A percentile compares a stretch with the other conserved stretches of the same genome.
Evolutionary conservation across 2,797 vertebrate genomes (phyloP).

Genomic region (Sebastes trivittatus): DNA sequence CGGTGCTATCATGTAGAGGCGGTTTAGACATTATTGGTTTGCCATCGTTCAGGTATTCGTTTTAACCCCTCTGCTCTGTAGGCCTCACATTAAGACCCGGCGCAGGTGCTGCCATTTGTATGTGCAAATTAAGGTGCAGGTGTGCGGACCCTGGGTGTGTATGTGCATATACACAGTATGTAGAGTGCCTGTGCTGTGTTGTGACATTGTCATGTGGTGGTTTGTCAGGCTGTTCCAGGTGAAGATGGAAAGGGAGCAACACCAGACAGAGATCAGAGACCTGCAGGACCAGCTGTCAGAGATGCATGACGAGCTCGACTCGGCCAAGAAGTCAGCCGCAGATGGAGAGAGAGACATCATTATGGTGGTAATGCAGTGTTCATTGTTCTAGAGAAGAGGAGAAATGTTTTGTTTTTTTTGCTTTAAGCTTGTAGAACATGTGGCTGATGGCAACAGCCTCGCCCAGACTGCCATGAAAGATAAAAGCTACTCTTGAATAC

Average conservation of each 20-base stretch:
- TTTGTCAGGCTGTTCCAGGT: slow-evolving; percentile 92
- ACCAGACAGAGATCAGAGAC: slow-evolving; percentile 96
- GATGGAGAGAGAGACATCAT: slow-evolving; percentile 89
- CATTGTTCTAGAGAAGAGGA: background rate
- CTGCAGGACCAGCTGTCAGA: slow-evolving; percentile 98
- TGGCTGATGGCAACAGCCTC: background rate
- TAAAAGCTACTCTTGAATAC: background rate
- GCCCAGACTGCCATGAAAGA: background rate
- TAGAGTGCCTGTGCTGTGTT: slow-evolving; percentile 12
- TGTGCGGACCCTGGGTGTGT: slow-evolving; percentile 6
- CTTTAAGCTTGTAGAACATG: background rate
- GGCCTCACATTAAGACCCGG: slow-evolving; percentile 18
- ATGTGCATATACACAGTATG: slow-evolving; percentile 6
- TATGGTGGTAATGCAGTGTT: slow-evolving; percentile 83
- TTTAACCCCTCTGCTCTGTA: slow-evolving; percentile 32
- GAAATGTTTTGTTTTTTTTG: background rate
- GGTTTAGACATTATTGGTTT: slow-evolving; percentile 50
- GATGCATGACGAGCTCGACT: slow-evolving; percentile 97
- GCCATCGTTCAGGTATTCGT: slow-evolving; percentile 19
- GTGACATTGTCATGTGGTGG: slow-evolving; percentile 39
- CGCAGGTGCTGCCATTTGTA: slow-evolving; percentile 53
- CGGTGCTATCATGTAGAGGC: slow-evolving; percentile 11
- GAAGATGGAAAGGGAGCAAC: slow-evolving; percentile 95
- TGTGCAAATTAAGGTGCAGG: slow-evolving; percentile 54
- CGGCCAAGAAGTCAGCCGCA: slow-evolving; percentile 81